Evolutionary conservation across 2,113 vertebrate species (phyloP).

Genomic region (Aramus guarauna): DNA sequence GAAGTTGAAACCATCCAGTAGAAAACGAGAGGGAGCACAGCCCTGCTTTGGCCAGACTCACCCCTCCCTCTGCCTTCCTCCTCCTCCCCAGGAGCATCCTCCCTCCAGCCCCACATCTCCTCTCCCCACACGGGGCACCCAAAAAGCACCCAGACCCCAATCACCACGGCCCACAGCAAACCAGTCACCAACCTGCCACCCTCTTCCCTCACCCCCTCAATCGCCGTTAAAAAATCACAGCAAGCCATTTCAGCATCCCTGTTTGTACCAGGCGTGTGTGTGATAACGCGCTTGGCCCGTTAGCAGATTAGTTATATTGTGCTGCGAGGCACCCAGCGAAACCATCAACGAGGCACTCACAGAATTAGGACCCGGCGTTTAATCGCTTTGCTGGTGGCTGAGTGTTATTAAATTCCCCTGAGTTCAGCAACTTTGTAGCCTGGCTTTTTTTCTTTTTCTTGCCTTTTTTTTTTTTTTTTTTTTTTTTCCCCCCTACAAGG

Average conservation of each 20-base stretch:
- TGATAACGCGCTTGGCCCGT: neutral
- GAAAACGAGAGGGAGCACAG: neutral
- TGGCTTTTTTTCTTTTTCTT: neutral
- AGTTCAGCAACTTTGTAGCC: constrained; percentile 18
- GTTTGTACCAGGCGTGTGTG: neutral
- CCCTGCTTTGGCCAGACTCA: neutral
- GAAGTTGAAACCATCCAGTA: neutral
- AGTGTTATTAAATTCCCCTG: constrained; percentile 25
- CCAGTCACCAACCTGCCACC: neutral
- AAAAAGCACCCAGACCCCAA: neutral
- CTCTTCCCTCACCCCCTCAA: neutral
- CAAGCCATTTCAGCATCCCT: neutral
- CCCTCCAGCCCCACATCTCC: neutral
- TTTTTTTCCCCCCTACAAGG: neutral
- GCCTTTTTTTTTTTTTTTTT: neutral
- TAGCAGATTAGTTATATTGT: constrained; percentile 2
- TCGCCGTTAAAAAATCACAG: neutral
- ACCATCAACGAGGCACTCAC: neutral
- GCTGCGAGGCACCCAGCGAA: neutral
- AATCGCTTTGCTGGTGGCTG: constrained; percentile 12
- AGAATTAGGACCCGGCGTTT: constrained; percentile 30
- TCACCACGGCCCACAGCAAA: neutral
- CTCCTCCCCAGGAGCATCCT: neutral
- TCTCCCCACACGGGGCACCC: rapidly evolving
- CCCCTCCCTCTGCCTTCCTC: neutral